These are phyloP conservation scores for Astreopora myriophthalma DNA, from an alignment of 64 coral and sea anemone genomes.

Conservation along the genomic window DNA sequence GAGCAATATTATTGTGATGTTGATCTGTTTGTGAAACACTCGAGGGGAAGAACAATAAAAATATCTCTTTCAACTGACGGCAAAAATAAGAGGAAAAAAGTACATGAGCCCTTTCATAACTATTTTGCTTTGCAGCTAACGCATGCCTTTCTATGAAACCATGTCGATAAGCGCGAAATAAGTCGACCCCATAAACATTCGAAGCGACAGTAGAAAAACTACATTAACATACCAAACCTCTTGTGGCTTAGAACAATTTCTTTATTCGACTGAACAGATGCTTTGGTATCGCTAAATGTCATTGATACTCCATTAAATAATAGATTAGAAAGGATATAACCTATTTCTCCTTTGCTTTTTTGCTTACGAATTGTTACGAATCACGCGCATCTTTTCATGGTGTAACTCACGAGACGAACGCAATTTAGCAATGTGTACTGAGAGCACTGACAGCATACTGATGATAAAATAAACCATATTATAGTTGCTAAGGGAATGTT, in stretches of 20 bases:
- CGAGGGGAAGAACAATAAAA: constrained; percentile 24
- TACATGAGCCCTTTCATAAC: not conserved
- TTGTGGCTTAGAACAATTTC: not conserved
- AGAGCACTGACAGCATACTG: not conserved
- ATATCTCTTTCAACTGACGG: constrained; percentile 29
- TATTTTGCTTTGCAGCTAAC: not conserved
- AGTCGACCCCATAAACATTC: not conserved
- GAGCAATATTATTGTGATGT: not conserved
- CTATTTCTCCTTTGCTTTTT: not conserved
- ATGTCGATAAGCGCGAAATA: too few relatives aligned
- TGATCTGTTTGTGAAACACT: constrained; percentile 33
- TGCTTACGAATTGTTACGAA: not conserved
- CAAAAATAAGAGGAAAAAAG: not conserved
- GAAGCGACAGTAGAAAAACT: too few relatives aligned
- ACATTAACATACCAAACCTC: not conserved
- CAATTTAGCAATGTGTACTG: not conserved
- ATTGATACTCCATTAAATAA: constrained; percentile 39
- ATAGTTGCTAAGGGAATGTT: not conserved
- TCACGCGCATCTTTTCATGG: not conserved
- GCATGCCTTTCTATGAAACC: not conserved
- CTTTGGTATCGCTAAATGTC: constrained; percentile 12
- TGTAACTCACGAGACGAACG: not conserved
- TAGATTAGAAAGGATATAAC: not conserved
- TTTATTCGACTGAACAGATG: constrained; percentile 20
- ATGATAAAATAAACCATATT: too few relatives aligned